Conservation (phyloP, 2,113 vertebrate species). For the Pseudolaguvia tuberculata region DNA sequence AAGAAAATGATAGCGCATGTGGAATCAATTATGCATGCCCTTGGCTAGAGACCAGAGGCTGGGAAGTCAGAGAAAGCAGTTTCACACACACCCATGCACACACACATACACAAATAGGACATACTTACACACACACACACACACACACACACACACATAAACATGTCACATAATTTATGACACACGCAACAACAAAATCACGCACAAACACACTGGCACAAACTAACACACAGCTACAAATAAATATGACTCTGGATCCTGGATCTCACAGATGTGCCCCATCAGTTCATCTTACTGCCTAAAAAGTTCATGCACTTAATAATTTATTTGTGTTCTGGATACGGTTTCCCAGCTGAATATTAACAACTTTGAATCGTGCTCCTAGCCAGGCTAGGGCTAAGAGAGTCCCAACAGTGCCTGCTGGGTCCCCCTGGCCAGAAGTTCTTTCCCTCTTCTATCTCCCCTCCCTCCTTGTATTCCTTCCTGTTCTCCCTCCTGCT, state of each 20-base stretch:
- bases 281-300: constrained; percentile 99
- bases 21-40: constrained; percentile 99
- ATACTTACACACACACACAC: constrained; percentile 32
- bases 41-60: constrained; percentile 93
- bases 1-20: constrained; percentile 97
- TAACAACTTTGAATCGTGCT: constrained; percentile 96
- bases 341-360: constrained; percentile 99
- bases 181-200: constrained; percentile 27
- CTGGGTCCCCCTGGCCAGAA: constrained; percentile 70
- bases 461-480: too few species aligned
- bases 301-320: constrained; percentile 99
- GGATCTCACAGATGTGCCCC: constrained; percentile 94
- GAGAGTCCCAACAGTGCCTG: constrained; percentile 76
- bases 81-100: constrained; percentile 59
- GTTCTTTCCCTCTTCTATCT: constrained; percentile 3
- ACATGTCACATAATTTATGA: too few species aligned
- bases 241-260: constrained; percentile 83
- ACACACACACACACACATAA: constrained; percentile 21
- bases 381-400: constrained; percentile 78
- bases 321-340: constrained; percentile 99
- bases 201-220: constrained; percentile 50
- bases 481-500: neutral
- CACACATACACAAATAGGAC: constrained; percentile 37
- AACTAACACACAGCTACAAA: constrained; percentile 65
- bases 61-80: constrained; percentile 88